These are phyloP conservation scores for Podabrus alpinus DNA, from an alignment of 2,888 invertebrate species.

Conservation along the genomic window DNA sequence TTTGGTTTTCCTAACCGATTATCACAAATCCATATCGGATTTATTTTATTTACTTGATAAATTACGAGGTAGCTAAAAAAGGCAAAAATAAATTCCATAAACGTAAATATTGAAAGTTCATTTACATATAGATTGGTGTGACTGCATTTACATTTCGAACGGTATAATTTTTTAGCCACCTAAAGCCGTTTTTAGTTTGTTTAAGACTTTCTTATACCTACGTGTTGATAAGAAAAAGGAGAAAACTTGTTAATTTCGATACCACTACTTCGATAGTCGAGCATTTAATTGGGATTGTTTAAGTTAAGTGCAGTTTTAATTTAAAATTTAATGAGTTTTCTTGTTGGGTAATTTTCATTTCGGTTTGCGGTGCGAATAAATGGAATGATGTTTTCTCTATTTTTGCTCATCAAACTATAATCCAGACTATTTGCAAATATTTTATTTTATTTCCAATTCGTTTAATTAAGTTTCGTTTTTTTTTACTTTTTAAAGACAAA, in stretches of 20 bases:
- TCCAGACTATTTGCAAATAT: background rate
- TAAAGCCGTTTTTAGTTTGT: slow-evolving; percentile 16
- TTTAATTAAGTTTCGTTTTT: too few species aligned
- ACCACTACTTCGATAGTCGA: background rate
- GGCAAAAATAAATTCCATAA: slow-evolving; percentile 14
- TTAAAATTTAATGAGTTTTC: background rate
- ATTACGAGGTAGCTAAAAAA: background rate
- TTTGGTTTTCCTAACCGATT: background rate
- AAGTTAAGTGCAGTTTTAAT: background rate
- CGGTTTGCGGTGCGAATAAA: background rate
- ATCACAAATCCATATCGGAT: background rate
- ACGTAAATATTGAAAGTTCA: slow-evolving; percentile 41
- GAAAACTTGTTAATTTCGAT: background rate
- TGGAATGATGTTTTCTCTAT: background rate
- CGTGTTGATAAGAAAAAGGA: background rate
- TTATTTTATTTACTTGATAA: background rate
- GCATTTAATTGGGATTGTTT: background rate
- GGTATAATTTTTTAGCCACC: slow-evolving; percentile 21
- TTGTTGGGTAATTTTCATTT: background rate
- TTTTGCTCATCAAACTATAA: background rate
- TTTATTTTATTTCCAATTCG: background rate
- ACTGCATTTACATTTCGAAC: slow-evolving; percentile 34
- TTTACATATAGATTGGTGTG: slow-evolving; percentile 42
- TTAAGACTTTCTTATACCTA: background rate
- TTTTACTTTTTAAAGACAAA: too few species aligned